Base-by-base conservation (phyloP, 2,888 invertebrate genomes). In the Homarus gammarus region DNA sequence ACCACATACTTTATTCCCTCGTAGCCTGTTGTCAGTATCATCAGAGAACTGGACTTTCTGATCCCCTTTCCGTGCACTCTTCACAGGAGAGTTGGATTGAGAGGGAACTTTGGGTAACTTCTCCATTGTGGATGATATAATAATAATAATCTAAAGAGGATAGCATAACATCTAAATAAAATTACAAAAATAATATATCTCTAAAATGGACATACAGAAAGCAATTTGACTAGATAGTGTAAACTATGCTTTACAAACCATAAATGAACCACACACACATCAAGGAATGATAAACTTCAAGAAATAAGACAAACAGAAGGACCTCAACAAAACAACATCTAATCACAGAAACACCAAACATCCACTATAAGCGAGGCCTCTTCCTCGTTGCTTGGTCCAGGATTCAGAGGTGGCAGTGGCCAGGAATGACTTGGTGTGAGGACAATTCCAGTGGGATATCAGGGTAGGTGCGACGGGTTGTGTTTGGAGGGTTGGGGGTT, bases 31-130 rank as follows among this genome's bases (percentile, higher is more conserved):
- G 40, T 87, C 90, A 36, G 87, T 44, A 64, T 85, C 82, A 68
- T 90, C 90, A 72, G 88, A 84, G 44, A 91, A 91, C 84, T 91
- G 91, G 10, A 91, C 91, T 77, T 91, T 91, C 51, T 91, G 90
- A 27, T 91, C 90, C 33, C 88, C 83, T 70, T 91, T 91, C 27
- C 81, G 84, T 40, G 79, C 40, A 61, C 84, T 84, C 77, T 91
- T 91, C 33, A 64, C 70, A 64, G 91, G 91, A 81, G 89, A 89
- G 85, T 86, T 85, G 40, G 91, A 87, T 51, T 44, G 56, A 38
- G 87, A 87, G 75, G 87, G 33, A 83, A 82, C 73, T 75, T 81
- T 75, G 40, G 84, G 84, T 64, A 81, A 40, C 84, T 89, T 89
- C 81, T 89, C 89, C 89, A 89, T 89, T 33, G 77, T 82, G 61